phyloP scores from a whole-genome alignment of 2,113 vertebrate species.

The Thymallus thymallus region DNA sequence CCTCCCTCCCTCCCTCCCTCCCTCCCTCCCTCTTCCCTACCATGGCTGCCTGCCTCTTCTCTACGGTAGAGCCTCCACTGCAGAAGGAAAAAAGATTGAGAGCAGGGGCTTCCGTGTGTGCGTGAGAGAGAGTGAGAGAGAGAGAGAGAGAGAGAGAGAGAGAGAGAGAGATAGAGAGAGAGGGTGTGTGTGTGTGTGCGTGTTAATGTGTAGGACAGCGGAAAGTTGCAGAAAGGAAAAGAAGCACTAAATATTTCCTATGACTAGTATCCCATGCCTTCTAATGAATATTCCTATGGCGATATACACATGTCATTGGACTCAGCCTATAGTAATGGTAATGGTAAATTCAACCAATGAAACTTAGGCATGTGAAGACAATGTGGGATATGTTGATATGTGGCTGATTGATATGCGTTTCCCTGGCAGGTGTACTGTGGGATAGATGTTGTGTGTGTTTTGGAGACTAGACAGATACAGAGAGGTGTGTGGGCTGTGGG shows the following conservation, averaged over 20 bases:
- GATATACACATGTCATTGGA: no score
- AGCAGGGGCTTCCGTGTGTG: no score
- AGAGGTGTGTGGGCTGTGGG: slow-evolving; percentile 62
- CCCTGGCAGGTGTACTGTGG: not conserved
- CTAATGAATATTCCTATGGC: no score
- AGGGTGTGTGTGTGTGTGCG: slow-evolving; percentile 27
- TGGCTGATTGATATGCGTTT: not conserved
- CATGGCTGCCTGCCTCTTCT: slow-evolving; percentile 58
- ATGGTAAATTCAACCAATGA: no score
- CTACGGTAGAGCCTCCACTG: not conserved
- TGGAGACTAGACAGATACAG: slow-evolving; percentile 44
- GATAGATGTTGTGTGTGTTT: slow-evolving; percentile 26
- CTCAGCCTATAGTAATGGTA: no score
- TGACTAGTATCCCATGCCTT: no score
- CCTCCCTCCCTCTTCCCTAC: slow-evolving; percentile 32
- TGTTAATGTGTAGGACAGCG: no score
- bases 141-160: not conserved
- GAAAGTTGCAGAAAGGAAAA: not conserved
- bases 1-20: no score
- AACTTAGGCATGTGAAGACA: no score
- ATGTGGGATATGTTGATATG: no score
- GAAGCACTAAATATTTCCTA: not conserved
- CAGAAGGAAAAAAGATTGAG: not conserved
- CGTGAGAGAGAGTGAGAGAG: not conserved
- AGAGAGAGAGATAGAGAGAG: not conserved